phyloP scores from a whole-genome alignment of 92 coral and sea anemone species.

The Galaxea fascicularis region DNA sequence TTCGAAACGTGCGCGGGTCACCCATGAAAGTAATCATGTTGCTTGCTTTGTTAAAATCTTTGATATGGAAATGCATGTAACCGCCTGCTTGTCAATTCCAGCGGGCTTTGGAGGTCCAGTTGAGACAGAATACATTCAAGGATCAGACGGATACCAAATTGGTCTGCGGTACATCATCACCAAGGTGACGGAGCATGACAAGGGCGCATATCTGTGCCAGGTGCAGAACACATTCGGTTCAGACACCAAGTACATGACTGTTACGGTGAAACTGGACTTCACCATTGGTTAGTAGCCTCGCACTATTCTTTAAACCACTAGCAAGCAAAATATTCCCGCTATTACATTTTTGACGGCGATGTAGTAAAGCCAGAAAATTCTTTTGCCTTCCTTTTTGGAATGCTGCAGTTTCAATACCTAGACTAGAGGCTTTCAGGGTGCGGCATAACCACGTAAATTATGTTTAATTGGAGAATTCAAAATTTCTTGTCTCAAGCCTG shows the following conservation, averaged over 20 bases:
- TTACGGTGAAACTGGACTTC: slow-evolving; percentile 55
- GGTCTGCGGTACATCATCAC: slow-evolving; percentile 72
- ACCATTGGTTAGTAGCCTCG: background rate
- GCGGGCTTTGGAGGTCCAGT: slow-evolving; percentile 78
- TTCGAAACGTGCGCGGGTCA: too few species aligned
- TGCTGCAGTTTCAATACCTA: too few species aligned
- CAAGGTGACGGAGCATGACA: slow-evolving; percentile 65
- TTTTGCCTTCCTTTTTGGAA: too few species aligned
- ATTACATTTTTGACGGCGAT: too few species aligned
- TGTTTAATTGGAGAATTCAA: too few species aligned
- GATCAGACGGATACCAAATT: slow-evolving; percentile 35
- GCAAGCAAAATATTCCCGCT: background rate
- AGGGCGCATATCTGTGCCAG: slow-evolving; percentile 69
- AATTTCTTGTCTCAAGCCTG: too few species aligned
- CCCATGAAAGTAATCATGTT: too few species aligned
- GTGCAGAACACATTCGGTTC: slow-evolving; percentile 64
- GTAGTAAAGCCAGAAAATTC: too few species aligned
- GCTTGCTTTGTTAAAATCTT: background rate
- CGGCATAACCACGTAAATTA: too few species aligned
- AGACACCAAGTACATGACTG: slow-evolving; percentile 44
- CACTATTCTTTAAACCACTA: background rate
- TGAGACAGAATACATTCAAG: slow-evolving; percentile 40
- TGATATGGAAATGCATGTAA: background rate
- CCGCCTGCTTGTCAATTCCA: background rate
- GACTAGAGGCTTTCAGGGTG: too few species aligned